These are phyloP conservation scores for Petrophora chlorosata DNA, from an alignment of 2,888 invertebrate genomes.

Conservation along the genomic window DNA sequence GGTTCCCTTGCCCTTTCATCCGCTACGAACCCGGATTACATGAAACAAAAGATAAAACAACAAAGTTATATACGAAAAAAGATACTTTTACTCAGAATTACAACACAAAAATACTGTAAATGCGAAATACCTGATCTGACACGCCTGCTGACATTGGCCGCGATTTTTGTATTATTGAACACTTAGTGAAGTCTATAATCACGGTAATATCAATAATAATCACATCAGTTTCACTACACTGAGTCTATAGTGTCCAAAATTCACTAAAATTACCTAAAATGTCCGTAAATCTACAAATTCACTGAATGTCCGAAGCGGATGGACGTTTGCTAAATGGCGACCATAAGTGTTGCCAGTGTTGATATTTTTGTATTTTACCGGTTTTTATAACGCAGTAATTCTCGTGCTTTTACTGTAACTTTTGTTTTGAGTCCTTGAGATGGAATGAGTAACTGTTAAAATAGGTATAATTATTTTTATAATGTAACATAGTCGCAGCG, in stretches of 20 bases:
- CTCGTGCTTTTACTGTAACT: too few species aligned
- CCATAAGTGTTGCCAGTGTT: conserved; percentile 59
- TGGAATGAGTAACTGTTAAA: too few species aligned
- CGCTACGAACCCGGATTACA: conserved; percentile 84
- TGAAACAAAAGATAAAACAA: conserved; percentile 81
- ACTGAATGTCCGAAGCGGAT: conserved; percentile 69
- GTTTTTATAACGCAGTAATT: too few species aligned
- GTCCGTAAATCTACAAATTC: conserved; percentile 68
- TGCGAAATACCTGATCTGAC: conserved; percentile 91
- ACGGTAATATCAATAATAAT: conserved; percentile 73
- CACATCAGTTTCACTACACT: conserved; percentile 81
- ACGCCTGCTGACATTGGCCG: conserved; percentile 96
- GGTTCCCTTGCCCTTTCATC: conserved; percentile 94
- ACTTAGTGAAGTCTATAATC: conserved; percentile 74
- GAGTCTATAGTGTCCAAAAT: conserved; percentile 68
- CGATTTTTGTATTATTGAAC: conserved; percentile 83
- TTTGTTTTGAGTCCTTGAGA: too few species aligned
- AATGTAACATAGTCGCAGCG: too few species aligned
- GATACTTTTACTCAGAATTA: conserved; percentile 44
- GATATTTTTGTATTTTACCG: conserved; percentile 35
- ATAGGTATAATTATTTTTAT: too few species aligned
- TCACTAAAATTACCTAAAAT: conserved; percentile 60
- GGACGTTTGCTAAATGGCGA: conserved; percentile 76
- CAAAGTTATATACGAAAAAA: conserved; percentile 47
- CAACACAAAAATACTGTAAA: conserved; percentile 56